A percentile compares a stretch with the other conserved stretches of the same genome.
phyloP scores from a whole-genome alignment of 1,140 invertebrate genomes.

The Drosophila dunni region DNA sequence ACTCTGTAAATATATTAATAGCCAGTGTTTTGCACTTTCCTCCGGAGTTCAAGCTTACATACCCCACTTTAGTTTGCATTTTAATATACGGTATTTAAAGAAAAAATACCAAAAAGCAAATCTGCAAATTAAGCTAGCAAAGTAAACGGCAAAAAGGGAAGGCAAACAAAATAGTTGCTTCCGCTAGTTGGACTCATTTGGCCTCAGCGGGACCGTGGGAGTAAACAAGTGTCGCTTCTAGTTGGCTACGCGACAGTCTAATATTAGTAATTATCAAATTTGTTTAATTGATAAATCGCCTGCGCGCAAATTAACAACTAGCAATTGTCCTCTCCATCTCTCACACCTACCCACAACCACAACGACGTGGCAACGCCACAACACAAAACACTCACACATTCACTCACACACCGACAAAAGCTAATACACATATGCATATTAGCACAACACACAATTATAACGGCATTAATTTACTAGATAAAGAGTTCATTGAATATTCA shows the following conservation, averaged over 20 bases:
- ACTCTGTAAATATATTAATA: conserved; percentile 2
- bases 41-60: neutral
- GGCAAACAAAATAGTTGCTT: conserved; percentile 74
- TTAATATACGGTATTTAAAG: conserved; percentile 20
- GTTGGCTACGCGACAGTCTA: conserved; percentile 52
- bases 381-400: conserved; percentile 19
- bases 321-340: conserved; percentile 14
- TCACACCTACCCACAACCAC: conserved; percentile 22
- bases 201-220: conserved; percentile 37
- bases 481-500: conserved; percentile 37
- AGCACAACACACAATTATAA: conserved; percentile 40
- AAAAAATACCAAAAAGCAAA: conserved; percentile 22
- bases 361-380: conserved; percentile 43
- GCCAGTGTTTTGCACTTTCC: neutral
- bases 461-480: conserved; percentile 38
- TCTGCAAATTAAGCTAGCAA: conserved; percentile 63
- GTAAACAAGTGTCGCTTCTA: conserved; percentile 45
- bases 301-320: conserved; percentile 29
- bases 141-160: conserved; percentile 45
- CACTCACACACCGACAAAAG: neutral
- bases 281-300: conserved; percentile 67
- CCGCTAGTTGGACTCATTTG: conserved; percentile 45
- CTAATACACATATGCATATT: conserved; percentile 25
- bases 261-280: conserved; percentile 74
- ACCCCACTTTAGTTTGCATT: neutral